Base-by-base conservation (phyloP, 1,140 invertebrate species). In the Hycleus phaleratus region DNA sequence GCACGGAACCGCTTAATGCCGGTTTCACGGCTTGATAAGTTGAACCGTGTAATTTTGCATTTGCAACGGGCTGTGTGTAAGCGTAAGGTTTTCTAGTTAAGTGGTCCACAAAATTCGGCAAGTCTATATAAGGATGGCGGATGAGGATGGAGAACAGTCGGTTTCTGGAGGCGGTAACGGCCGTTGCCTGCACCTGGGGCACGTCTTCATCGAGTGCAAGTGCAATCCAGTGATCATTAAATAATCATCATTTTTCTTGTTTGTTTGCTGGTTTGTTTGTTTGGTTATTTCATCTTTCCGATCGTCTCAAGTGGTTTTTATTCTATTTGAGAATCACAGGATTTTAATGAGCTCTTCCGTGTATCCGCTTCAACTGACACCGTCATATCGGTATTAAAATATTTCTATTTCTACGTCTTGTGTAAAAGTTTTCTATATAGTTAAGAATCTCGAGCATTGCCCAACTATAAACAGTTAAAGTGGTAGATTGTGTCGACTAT, bases 21-120 rank as follows among this genome's bases (percentile, higher is more conserved):
- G 66, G 70, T 71, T 71, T 70, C 68, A 71, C 70, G 70, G 70
- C 62, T 67, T 68, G 68, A 64, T 71, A 68, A 64, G 62, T 68
- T 64, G 68, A 64, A 69, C 66, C 70, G 70, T 71, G 68, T 71
- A 71, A 71, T 71, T 71, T 71, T 71, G 70, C 70, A 70, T 71
- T 69, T 66, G 67, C 67, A 63, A 64, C 64, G 53, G 60, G 53
- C 57, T 61, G 61, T 62, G 18, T 18, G 60, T 61, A 63, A 64
- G 60, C 60, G 60, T 63, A 64, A 70, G 68, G 70, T 71, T 71
- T 71, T 71, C 70, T 71, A 70, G 70, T 71, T 68, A 70, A 71
- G 70, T 70, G 70, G 70, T 63, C 70, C 70, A 71, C 70, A 64
- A 71, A 71, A 71, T 71, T 71, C 67, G 68, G 67, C 63, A 70